Evolutionary conservation across 2,797 vertebrate species (phyloP), one percentile per base, ranked within the genome.

Genomic region (Cetoscarus ocellatus): DNA sequence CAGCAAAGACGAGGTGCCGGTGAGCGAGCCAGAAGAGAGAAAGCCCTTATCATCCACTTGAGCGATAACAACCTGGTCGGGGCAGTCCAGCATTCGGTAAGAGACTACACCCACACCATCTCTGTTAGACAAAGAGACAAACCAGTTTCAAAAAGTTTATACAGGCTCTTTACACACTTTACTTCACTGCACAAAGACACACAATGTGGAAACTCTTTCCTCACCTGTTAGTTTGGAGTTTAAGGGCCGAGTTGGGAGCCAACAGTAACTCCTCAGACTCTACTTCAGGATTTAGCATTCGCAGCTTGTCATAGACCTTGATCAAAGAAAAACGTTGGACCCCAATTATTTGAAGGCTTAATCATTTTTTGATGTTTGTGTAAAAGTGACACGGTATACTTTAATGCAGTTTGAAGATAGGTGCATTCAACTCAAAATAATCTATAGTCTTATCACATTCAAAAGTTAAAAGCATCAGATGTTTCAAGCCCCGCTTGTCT

Each of bases 241-340:
- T 97, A 54, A 98, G 87, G 48, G 93, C 90, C 0, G 98, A 98
- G 91, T 97, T 98, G 2, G 97, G 97, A 36, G 97, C 96, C 96
- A 99, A 97, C 87, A 98, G 85, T 70, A 98, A 94, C 76, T 96
- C 96, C 14, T 94, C 95, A 12, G 94, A 86, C 84, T 95, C 92
- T 18, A 94, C 79, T 85, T 94, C 92, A 11, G 97, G 96, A 83
- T 93, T 94, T 73, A 96, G 57, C 70, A 99, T 89, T 53, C 88
- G 90, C 50, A 99, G 91, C 68, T 96, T 96, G 86, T 99, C 97
- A 90, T 97, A 99, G 38, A 99, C 98, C 98, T 99, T 79, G 77
- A 91, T 82, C 72, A 86, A 86, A 86, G 83, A 19, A 51, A 75
- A 81, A 65, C 27, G 17, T 63, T 74, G 27, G 79, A 68, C 51